Evolutionary conservation across 2,888 invertebrate species (phyloP), one percentile per base, ranked within the genome.

Genomic region (Rotaria macrura): DNA sequence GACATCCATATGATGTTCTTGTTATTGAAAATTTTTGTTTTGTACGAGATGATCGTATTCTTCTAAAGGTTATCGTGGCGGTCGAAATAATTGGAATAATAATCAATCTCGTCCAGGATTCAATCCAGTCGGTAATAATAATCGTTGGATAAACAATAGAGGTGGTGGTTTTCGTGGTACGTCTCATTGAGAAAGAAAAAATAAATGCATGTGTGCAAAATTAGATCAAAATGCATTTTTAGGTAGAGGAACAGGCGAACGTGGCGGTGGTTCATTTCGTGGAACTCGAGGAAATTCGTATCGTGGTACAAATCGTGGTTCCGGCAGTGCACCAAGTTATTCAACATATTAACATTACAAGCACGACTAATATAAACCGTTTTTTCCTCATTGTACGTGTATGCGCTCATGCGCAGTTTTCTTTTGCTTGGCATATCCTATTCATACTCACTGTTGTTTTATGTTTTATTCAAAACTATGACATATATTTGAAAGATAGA

Each of bases 131-230:
- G 65, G 65, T 1, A 38, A 38, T 1, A 38, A 38, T 43, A 43
- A 43, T 43, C 23, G 43, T 43, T n/a, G 79, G 23, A 43, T 12
- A n/a, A n/a, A n/a, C 25, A 43, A n/a, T 3, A 29, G 65, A 65
- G 79, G 79, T n/a, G 79, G 74, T 12, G 74, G 79, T n/a, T 79
- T 79, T n/a, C 43, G 79, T n/a, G 79, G 79, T 65, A 65, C 14
- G 34, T 65, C 20, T 20, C 7, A 1, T 29, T 29, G 6, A 29
- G 1, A 57, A n/a, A 57, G 29, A 57, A 7, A 25, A 29, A 12
- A 14, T 9, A 20, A 7, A 52, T 43, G 10, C 43, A 43, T 43
- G 20, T 17, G 17, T 17, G 5, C 0, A 17, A 17, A 52, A n/a
- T n/a, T n/a, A n/a, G n/a, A n/a, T n/a, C n/a, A 54, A 25, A 25